Base-by-base conservation (phyloP, 2,113 vertebrate genomes). In the Scatophagus argus region DNA sequence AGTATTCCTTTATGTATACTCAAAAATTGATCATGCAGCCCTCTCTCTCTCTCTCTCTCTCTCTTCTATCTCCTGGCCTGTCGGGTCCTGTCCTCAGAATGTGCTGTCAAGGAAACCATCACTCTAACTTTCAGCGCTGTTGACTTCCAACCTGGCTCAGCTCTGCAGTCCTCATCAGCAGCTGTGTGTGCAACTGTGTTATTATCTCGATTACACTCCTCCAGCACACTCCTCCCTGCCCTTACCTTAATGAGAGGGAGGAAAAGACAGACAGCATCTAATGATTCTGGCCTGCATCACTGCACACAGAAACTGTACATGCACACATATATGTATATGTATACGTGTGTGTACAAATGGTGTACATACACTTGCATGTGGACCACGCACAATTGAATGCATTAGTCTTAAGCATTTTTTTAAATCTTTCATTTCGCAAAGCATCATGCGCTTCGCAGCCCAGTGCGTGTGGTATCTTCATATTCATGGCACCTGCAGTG, bases 161-260 rank as follows among this genome's bases (percentile, higher is more conserved):
- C 52, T 83, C 82, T 43, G 63, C 76, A 21, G 65, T 71, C 69
- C 68, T 84, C 81, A 74, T 86, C 88, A 81, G 77, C 88, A 91
- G 88, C 86, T 90, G 79, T 39, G 41, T 60, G 64, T 34, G 79
- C 67, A 86, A 82, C 64, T 52, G 55, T 91, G 87, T 92, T 78
- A 94, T 94, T 93, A 93, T 88, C 82, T 81, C 49, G 63, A 93
- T 92, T 89, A 91, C 76, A 85, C 76, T 85, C 74, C 81, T 87
- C 44, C 63, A 69, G 73, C 84, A 60, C 62, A 54, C 88, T 89
- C 86, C 87, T 91, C 59, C 59, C 8, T 44, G 79, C 87, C 75
- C 80, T n/a, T 71, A 85, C 77, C 81, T 79, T 88, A 86, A 93
- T 91, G 81, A 89, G 61, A 89, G 79, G 86, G 85, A 82, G 56